Percentiles rank a stretch among this genome's conserved stretches.
Conservation (phyloP, 2,888 invertebrate species). For the Diachrysia chrysitis region DNA sequence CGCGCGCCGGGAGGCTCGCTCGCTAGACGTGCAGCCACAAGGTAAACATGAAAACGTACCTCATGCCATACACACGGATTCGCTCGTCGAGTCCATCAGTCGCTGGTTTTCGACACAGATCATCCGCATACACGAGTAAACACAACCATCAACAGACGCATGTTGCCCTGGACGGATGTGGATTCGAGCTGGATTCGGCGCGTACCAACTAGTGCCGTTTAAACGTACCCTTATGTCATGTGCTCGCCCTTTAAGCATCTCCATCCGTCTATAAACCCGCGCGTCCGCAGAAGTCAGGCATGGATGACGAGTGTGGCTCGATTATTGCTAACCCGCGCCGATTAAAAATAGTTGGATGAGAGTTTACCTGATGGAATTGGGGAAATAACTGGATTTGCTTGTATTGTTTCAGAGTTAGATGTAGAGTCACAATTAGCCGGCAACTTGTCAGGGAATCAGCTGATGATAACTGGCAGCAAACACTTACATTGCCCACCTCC, state of each 20-base stretch:
- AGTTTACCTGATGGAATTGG: neutral
- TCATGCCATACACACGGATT: too few species aligned
- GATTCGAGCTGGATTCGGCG: too few species aligned
- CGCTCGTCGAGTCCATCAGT: too few species aligned
- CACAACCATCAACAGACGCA: too few species aligned
- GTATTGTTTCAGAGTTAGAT: conserved; percentile 81
- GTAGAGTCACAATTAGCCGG: conserved; percentile 83
- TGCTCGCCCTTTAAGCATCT: neutral
- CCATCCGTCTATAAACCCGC: too few species aligned
- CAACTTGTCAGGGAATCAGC: conserved; percentile 93
- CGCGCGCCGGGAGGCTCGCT: conserved; percentile 81
- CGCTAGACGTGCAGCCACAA: conserved; percentile 83
- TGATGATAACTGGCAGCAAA: conserved; percentile 94
- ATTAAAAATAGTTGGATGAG: too few species aligned
- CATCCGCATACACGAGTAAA: too few species aligned
- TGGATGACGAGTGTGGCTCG: neutral
- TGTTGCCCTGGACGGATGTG: too few species aligned
- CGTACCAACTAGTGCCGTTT: too few species aligned
- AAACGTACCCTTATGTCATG: too few species aligned
- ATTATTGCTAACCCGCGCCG: neutral
- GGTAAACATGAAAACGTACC: conserved; percentile 56
- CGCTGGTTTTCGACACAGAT: too few species aligned
- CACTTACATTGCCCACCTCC: conserved; percentile 94
- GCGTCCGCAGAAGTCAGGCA: neutral
- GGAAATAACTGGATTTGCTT: neutral